These are phyloP conservation scores for Erpobdella octoculata DNA, from an alignment of 2,888 invertebrate genomes.

Conservation along the genomic window DNA sequence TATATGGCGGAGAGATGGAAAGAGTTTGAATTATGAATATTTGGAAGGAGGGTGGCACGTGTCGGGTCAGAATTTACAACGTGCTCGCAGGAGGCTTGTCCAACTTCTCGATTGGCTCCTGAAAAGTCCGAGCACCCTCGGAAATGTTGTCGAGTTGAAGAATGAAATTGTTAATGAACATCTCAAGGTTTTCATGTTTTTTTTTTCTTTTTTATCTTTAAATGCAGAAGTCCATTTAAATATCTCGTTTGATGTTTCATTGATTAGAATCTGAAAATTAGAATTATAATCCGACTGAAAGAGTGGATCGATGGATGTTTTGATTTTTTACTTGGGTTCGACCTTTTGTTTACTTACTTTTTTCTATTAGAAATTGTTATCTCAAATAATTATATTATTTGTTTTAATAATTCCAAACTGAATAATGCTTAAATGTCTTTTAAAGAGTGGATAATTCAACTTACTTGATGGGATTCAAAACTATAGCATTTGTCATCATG, in stretches of 20 bases:
- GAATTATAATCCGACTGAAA: conserved; percentile 25
- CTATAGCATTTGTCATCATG: background rate
- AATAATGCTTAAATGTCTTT: too few relatives aligned
- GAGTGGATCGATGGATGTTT: conserved; percentile 30
- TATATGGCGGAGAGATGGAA: conserved; percentile 68
- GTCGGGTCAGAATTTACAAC: background rate
- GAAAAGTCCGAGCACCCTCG: conserved; percentile 26
- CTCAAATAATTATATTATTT: background rate
- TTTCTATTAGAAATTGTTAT: too few relatives aligned
- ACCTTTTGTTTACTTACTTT: too few relatives aligned
- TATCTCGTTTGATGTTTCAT: background rate
- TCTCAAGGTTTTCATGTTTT: conserved; percentile 15
- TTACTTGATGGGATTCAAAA: conserved; percentile 8
- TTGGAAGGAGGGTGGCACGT: conserved; percentile 60
- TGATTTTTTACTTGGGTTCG: conserved; percentile 21
- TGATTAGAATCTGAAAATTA: conserved; percentile 27
- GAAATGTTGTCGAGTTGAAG: conserved; percentile 30
- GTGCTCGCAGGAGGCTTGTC: conserved; percentile 30
- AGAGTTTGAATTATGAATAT: conserved; percentile 86
- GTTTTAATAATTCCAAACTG: background rate
- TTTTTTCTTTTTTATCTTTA: background rate
- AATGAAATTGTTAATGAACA: conserved; percentile 36
- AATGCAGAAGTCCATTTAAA: background rate
- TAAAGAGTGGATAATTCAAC: conserved; percentile 19
- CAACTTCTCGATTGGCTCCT: conserved; percentile 32